Evolutionary conservation across 2,888 invertebrate genomes (phyloP).

Genomic region (Luffia ferchaultella): DNA sequence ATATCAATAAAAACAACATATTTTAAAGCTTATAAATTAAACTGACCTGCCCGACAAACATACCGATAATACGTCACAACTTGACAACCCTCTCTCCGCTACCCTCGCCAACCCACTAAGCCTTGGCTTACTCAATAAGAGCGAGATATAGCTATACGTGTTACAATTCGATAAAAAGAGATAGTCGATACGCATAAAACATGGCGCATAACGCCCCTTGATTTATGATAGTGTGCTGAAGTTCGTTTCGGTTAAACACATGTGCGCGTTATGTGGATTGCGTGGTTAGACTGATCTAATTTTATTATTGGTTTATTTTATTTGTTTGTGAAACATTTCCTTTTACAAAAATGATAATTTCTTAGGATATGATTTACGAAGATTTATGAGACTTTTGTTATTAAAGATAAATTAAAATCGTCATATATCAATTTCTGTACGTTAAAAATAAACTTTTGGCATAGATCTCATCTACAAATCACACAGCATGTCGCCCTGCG

Average conservation of each 20-base stretch:
- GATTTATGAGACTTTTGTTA: neutral
- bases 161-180: constrained; percentile 42
- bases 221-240: constrained; percentile 65
- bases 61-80: constrained; percentile 62
- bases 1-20: no score
- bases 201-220: constrained; percentile 69
- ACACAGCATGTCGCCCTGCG: no score
- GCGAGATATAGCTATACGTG: constrained; percentile 39
- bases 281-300: neutral
- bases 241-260: constrained; percentile 39
- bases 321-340: neutral
- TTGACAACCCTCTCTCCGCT: constrained; percentile 54
- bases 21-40: no score
- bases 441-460: no score
- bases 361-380: no score
- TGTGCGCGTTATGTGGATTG: constrained; percentile 40
- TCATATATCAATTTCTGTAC: no score
- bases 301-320: neutral
- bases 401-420: no score
- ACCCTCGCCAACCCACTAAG: constrained; percentile 41
- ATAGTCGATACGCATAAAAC: constrained; percentile 54
- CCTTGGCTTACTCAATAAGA: constrained; percentile 32
- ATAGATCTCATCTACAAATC: no score
- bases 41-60: constrained; percentile 55
- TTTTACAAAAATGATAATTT: neutral